phyloP scores from a whole-genome alignment of 2,113 vertebrate genomes.

The Lampris megalopsis region DNA sequence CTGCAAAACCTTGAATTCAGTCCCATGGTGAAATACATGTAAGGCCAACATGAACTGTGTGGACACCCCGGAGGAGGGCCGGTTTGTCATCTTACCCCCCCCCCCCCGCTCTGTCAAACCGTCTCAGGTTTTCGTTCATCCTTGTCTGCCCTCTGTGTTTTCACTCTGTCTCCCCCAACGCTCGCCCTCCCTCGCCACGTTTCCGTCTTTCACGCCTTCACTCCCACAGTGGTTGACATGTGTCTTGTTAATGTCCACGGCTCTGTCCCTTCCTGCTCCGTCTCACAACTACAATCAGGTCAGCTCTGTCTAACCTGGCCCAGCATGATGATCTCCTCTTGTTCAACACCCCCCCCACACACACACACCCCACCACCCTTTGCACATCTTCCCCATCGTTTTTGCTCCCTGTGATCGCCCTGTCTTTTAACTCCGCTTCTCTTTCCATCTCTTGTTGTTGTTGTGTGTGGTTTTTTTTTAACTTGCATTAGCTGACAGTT shows the following conservation, averaged over 20 bases:
- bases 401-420: constrained; percentile 38
- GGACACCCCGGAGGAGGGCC: constrained; percentile 30
- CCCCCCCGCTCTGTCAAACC: constrained; percentile 11
- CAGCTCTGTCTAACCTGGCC: constrained; percentile 65
- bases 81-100: constrained; percentile 16
- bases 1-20: constrained; percentile 34
- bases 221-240: constrained; percentile 66
- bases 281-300: constrained; percentile 72
- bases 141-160: constrained; percentile 2
- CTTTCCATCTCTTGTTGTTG: constrained; percentile 7
- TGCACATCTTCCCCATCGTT: constrained; percentile 36
- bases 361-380: neutral
- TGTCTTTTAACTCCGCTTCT: constrained; percentile 39
- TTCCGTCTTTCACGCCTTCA: constrained; percentile 66
- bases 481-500: constrained; percentile 49
- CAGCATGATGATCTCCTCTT: constrained; percentile 52
- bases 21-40: constrained; percentile 41
- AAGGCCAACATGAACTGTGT: constrained; percentile 4
- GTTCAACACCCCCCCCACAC: constrained; percentile 36
- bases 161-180: constrained; percentile 23
- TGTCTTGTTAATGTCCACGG: constrained; percentile 65
- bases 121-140: constrained; percentile 25
- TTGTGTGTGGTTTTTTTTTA: constrained; percentile 17
- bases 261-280: constrained; percentile 56
- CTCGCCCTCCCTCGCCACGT: constrained; percentile 58